Evolutionary conservation across 2,888 invertebrate species (phyloP).

Genomic region (Melanargia galathea): DNA sequence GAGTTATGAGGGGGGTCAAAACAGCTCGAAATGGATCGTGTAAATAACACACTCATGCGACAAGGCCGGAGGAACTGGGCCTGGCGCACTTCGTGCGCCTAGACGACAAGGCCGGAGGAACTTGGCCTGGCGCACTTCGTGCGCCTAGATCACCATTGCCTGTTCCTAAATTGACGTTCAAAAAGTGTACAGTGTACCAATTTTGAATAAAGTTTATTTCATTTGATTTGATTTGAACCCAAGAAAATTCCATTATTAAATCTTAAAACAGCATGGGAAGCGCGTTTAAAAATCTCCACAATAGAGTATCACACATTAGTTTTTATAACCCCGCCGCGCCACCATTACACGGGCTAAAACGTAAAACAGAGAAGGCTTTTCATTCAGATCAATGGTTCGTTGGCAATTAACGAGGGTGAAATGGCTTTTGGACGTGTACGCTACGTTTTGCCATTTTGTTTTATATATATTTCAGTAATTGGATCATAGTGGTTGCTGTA

Average conservation of each 20-base stretch:
- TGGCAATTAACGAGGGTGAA: constrained; percentile 26
- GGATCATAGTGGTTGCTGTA: neutral
- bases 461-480: constrained; percentile 7
- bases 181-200: no score
- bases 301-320: constrained; percentile 35
- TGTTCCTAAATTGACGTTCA: no score
- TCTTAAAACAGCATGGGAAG: constrained; percentile 23
- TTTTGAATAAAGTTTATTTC: no score
- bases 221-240: no score
- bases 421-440: constrained; percentile 15
- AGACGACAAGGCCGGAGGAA: no score
- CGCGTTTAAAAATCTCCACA: constrained; percentile 29
- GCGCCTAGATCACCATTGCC: no score
- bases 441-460: constrained; percentile 1
- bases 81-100: no score
- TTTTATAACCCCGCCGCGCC: constrained; percentile 36
- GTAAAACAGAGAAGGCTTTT: constrained; percentile 25
- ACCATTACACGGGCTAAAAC: constrained; percentile 26
- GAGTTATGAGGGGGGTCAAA: no score
- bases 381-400: constrained; percentile 34
- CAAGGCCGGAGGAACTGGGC: no score
- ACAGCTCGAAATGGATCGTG: no score
- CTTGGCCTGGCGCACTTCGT: no score
- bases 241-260: neutral
- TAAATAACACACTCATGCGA: no score